These are phyloP conservation scores for Eupeodes corollae DNA, from an alignment of 1,140 invertebrate species.

Conservation along the genomic window DNA sequence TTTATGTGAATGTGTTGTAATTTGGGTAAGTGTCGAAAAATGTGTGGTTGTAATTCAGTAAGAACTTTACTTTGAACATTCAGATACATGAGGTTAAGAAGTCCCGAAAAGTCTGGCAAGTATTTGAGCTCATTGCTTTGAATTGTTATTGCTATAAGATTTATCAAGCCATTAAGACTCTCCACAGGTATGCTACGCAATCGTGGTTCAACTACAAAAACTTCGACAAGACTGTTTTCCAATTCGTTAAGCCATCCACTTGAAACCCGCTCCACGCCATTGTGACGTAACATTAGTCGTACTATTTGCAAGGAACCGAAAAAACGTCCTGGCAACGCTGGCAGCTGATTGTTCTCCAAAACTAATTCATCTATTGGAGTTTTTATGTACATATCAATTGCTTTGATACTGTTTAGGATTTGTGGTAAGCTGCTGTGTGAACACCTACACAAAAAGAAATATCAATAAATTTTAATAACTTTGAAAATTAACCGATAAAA, in stretches of 20 bases:
- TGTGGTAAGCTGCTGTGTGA: slow-evolving; percentile 70
- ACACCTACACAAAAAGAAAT: slow-evolving; percentile 50
- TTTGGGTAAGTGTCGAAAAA: slow-evolving; percentile 58
- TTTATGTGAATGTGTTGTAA: slow-evolving; percentile 65
- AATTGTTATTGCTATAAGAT: slow-evolving; percentile 69
- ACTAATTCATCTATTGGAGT: slow-evolving; percentile 72
- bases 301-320: slow-evolving; percentile 62
- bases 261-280: slow-evolving; percentile 68
- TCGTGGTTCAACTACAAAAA: slow-evolving; percentile 73
- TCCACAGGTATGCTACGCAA: slow-evolving; percentile 64
- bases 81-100: slow-evolving; percentile 51
- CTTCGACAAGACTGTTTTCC: slow-evolving; percentile 63
- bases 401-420: slow-evolving; percentile 59
- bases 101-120: slow-evolving; percentile 52
- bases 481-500: neutral
- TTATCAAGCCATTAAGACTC: slow-evolving; percentile 58
- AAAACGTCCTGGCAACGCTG: slow-evolving; percentile 63
- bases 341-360: slow-evolving; percentile 73
- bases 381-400: slow-evolving; percentile 53
- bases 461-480: neutral
- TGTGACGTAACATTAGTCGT: slow-evolving; percentile 71
- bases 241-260: slow-evolving; percentile 67
- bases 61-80: slow-evolving; percentile 59
- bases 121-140: slow-evolving; percentile 61
- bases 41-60: slow-evolving; percentile 54